These are phyloP conservation scores for Coenonympha glycerion DNA, from an alignment of 2,888 invertebrate genomes.

Conservation along the genomic window DNA sequence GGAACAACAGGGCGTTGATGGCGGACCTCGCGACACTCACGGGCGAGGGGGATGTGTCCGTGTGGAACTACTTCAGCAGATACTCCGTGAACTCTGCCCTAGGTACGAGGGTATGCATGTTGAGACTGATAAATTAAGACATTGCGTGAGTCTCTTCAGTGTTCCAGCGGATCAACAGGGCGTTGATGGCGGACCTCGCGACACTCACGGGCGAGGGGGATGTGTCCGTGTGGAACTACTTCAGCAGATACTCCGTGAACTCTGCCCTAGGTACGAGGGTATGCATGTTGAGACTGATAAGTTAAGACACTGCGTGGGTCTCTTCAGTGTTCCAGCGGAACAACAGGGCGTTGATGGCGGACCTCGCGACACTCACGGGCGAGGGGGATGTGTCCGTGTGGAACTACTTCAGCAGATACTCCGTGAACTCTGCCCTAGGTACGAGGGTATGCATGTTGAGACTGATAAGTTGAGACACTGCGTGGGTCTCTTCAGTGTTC, in stretches of 20 bases:
- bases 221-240: conserved; percentile 39
- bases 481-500: background rate
- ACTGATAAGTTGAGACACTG: too few species aligned
- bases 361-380: conserved; percentile 30
- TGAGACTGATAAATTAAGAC: too few species aligned
- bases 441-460: background rate
- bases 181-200: conserved; percentile 34
- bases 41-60: conserved; percentile 32
- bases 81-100: conserved; percentile 46
- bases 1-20: conserved; percentile 26
- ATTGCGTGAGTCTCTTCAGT: background rate
- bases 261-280: conserved; percentile 39
- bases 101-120: conserved; percentile 30
- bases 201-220: conserved; percentile 27
- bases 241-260: conserved; percentile 42
- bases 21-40: conserved; percentile 29
- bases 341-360: conserved; percentile 29
- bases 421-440: conserved; percentile 47
- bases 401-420: conserved; percentile 38
- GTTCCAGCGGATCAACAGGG: background rate
- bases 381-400: conserved; percentile 36
- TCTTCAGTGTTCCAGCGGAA: background rate
- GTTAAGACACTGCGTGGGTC: too few species aligned
- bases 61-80: conserved; percentile 39
- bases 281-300: background rate